Evolutionary conservation across 2,797 vertebrate species (phyloP), one percentile per base, ranked within the genome.

Genomic region (Scolopax rusticola): DNA sequence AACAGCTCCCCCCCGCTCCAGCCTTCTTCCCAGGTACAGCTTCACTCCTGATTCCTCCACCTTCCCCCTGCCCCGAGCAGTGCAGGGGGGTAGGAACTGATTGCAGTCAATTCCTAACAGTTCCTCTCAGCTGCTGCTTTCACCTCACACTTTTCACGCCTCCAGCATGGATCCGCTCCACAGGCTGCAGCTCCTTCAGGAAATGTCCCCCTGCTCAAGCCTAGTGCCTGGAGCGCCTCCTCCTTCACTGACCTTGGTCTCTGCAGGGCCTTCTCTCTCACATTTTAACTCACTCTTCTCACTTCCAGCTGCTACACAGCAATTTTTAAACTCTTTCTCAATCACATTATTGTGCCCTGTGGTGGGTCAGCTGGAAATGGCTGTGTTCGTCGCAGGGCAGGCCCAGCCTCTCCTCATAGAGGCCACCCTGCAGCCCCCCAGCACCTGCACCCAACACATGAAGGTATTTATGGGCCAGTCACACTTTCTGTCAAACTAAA

Each of bases 381-480:
- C 28, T 7, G 0, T 15, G 40, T 32, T 40, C 0, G 2, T 28
- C 18, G 4, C 1, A 0, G 23, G 23, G 73, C 47, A 32, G 36
- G 36, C 36, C 27, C 1, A 0, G 32, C 38, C 18, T n/a, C 47
- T 43, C 36, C 67, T 65, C 64, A 51, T n/a, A 77, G 33, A 36
- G 30, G 15, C 30, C 5, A 0, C 11, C 32, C 32, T 14, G 15
- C 10, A 48, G 24, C 13, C 21, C 28, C 12, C 41, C 23, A 61
- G 33, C 20, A 18, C 41, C 23, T 3, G 16, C 67, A 65, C 18
- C 30, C 33, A 8, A 14, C 5, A 15, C 19, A 56, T 36, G 65
- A 63, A 71, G 60, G 43, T 57, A 79, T 56, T 70, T 36, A 48
- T 13, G 12, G 30, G 30, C 74, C 28, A 64, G 56, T 83, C 79